A percentile compares a stretch with the other conserved stretches of the same genome.
phyloP scores from a whole-genome alignment of 2,888 invertebrate genomes.

The Ypsolopha scabrella region DNA sequence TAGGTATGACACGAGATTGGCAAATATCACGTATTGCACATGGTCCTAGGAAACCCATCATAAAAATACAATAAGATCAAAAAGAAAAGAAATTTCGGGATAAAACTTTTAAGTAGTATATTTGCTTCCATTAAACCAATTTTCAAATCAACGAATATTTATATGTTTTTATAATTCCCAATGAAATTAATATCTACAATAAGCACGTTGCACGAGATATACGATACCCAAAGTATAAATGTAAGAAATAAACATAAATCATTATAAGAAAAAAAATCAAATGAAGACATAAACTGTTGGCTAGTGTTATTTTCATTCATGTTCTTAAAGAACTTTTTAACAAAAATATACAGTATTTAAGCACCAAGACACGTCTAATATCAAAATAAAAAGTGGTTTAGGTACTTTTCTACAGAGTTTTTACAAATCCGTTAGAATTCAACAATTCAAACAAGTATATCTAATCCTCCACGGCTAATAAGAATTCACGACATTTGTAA shows the following conservation, averaged over 20 bases:
- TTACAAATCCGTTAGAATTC: too few species aligned
- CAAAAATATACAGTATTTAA: neutral
- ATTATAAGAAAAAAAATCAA: neutral
- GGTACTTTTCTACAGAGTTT: too few species aligned
- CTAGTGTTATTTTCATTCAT: neutral
- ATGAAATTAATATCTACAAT: slow-evolving; percentile 2
- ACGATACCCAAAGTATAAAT: slow-evolving; percentile 12
- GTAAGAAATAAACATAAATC: too few species aligned
- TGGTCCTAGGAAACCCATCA: neutral
- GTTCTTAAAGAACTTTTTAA: neutral
- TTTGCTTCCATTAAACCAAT: slow-evolving; percentile 36
- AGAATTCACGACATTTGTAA: too few species aligned
- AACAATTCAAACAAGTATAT: too few species aligned
- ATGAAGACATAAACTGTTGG: neutral
- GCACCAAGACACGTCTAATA: neutral
- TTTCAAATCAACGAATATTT: slow-evolving; percentile 60
- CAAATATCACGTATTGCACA: neutral
- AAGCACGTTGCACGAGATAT: slow-evolving; percentile 19
- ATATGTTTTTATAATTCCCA: slow-evolving; percentile 50
- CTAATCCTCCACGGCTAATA: too few species aligned
- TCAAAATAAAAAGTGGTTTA: neutral
- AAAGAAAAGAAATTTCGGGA: neutral
- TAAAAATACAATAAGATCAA: neutral
- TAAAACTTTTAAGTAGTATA: slow-evolving; percentile 5
- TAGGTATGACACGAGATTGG: slow-evolving; percentile 25